Conservation (phyloP, 2,113 vertebrate species). For the Crotalus helleri region DNA sequence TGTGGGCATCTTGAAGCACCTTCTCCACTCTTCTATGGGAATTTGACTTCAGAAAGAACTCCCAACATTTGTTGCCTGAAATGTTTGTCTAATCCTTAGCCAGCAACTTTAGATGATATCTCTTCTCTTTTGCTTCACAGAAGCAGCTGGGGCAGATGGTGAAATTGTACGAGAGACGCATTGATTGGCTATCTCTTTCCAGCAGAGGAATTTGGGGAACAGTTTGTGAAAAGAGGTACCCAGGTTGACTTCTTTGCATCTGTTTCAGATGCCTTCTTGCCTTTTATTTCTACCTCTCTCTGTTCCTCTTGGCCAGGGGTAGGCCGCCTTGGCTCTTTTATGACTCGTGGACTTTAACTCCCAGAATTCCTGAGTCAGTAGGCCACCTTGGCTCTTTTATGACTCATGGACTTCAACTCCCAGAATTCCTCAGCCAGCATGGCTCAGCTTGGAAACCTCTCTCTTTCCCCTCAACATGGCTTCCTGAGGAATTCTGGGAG, state of each 20-base stretch:
- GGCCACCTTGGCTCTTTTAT: too few species aligned
- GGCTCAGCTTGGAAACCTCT: too few species aligned
- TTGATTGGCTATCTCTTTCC: slow-evolving; percentile 71
- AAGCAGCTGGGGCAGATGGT: slow-evolving; percentile 67
- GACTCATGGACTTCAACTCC: too few species aligned
- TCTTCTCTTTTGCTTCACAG: slow-evolving; percentile 53
- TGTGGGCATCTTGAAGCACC: background rate
- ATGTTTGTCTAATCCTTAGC: background rate
- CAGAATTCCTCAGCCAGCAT: too few species aligned
- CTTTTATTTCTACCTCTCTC: background rate
- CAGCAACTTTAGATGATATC: too few species aligned
- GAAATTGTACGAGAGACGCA: slow-evolving; percentile 64
- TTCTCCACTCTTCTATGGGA: background rate
- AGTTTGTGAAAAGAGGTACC: slow-evolving; percentile 79
- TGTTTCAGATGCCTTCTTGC: background rate
- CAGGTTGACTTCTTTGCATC: background rate
- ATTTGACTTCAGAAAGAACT: background rate
- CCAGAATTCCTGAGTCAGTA: too few species aligned
- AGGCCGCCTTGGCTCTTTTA: too few species aligned
- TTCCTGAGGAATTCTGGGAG: too few species aligned
- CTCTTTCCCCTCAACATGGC: too few species aligned
- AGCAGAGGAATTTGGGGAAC: slow-evolving; percentile 82
- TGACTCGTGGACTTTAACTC: too few species aligned
- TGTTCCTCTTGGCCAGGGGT: background rate
- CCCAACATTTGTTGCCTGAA: background rate